These are phyloP conservation scores for Heliconius hermathena DNA, from an alignment of 1,140 invertebrate species.

Conservation along the genomic window DNA sequence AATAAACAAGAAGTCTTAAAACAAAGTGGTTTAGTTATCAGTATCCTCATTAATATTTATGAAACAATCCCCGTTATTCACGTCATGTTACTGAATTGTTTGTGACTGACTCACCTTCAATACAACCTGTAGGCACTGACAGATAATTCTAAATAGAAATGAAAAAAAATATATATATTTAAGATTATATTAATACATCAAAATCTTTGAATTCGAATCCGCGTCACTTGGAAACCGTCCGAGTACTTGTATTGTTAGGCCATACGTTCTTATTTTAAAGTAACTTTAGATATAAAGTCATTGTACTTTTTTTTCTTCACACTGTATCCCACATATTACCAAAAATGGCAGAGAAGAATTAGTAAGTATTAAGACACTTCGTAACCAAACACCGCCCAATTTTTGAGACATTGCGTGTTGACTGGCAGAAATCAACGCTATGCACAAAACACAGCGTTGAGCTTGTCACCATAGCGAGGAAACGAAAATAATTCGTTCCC, in stretches of 20 bases:
- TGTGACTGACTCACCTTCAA: not conserved
- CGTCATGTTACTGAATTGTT: not conserved
- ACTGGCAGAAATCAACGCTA: not conserved
- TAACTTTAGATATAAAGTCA: no score
- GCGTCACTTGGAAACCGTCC: not conserved
- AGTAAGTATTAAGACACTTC: not conserved
- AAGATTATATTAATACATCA: no score
- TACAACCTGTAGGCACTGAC: not conserved
- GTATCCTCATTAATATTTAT: constrained; percentile 12
- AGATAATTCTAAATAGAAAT: not conserved
- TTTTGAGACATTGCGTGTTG: not conserved
- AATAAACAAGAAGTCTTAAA: not conserved
- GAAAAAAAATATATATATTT: no score
- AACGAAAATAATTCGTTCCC: no score
- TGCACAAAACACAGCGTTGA: not conserved
- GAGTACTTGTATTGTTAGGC: not conserved
- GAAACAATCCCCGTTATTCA: constrained; percentile 2
- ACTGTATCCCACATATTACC: not conserved
- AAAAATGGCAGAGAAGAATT: not conserved
- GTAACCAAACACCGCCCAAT: not conserved
- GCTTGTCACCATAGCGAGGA: not conserved
- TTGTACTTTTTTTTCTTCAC: not conserved
- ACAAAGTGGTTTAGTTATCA: not conserved
- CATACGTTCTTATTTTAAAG: not conserved
- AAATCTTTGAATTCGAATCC: not conserved